These are phyloP conservation scores for Athalia cordata DNA, from an alignment of 2,888 invertebrate species.

Conservation along the genomic window DNA sequence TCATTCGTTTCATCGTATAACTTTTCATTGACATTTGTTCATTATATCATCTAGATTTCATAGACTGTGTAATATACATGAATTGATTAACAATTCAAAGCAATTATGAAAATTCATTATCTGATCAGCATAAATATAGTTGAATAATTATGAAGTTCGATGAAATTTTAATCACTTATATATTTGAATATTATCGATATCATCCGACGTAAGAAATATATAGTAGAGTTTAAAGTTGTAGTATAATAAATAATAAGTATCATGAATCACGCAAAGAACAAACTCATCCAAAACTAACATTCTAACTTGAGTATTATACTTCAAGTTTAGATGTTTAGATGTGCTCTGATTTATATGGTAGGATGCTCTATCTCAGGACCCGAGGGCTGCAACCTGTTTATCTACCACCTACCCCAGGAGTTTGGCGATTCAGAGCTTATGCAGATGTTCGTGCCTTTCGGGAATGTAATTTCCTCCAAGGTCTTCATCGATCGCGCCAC, in stretches of 20 bases:
- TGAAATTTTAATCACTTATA: no score
- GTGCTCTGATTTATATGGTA: constrained; percentile 76
- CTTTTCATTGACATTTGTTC: constrained; percentile 27
- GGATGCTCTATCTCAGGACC: constrained; percentile 98
- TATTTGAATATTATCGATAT: no score
- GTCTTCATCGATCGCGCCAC: constrained; percentile 99
- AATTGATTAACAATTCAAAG: constrained; percentile 19
- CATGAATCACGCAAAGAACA: constrained; percentile 53
- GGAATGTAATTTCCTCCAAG: constrained; percentile 99
- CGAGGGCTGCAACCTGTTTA: constrained; percentile 99
- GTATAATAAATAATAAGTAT: constrained; percentile 29
- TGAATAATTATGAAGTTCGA: no score
- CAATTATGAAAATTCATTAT: not conserved
- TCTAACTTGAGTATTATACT: constrained; percentile 73
- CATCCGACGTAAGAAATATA: no score
- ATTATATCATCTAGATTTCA: not conserved
- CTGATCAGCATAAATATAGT: no score
- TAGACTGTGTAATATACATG: not conserved
- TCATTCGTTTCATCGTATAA: constrained; percentile 16
- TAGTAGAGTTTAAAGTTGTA: not conserved
- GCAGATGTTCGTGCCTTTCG: constrained; percentile 99
- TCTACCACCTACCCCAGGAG: constrained; percentile 99
- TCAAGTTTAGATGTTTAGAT: constrained; percentile 74
- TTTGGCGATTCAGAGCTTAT: constrained; percentile 99
- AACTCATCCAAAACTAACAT: constrained; percentile 68